Evolutionary conservation across 2,888 invertebrate genomes (phyloP).

Genomic region (Nephrotoma guestfalica): DNA sequence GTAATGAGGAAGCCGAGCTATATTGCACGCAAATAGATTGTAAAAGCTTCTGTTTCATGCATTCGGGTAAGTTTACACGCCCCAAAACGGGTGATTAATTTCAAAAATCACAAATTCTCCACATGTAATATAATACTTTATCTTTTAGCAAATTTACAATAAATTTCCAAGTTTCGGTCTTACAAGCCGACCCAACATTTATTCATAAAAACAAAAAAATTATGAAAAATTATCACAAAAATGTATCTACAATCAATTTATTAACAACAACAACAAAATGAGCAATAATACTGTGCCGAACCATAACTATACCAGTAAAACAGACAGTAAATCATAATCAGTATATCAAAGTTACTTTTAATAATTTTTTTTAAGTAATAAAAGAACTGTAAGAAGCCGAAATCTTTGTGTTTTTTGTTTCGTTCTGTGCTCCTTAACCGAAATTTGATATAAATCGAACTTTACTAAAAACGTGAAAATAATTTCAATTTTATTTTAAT

Average conservation of each 20-base stretch:
- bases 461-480: neutral
- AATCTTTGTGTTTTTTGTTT: neutral
- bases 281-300: neutral
- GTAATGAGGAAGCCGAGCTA: neutral
- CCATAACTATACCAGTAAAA: neutral
- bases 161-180: neutral
- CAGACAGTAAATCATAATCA: neutral
- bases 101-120: neutral
- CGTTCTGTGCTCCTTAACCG: neutral
- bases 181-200: neutral
- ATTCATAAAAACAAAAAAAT: neutral
- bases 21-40: neutral
- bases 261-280: neutral
- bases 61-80: neutral
- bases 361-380: neutral
- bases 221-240: neutral
- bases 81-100: neutral
- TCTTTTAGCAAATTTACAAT: neutral
- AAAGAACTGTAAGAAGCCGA: neutral
- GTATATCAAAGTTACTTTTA: neutral
- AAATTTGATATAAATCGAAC: neutral
- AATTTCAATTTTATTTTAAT: neutral
- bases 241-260: neutral
- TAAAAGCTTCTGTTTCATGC: neutral
- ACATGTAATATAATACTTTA: neutral